These are phyloP conservation scores for Heterohyrax brucei DNA, from an alignment of 2,797 vertebrate species.

Conservation along the genomic window DNA sequence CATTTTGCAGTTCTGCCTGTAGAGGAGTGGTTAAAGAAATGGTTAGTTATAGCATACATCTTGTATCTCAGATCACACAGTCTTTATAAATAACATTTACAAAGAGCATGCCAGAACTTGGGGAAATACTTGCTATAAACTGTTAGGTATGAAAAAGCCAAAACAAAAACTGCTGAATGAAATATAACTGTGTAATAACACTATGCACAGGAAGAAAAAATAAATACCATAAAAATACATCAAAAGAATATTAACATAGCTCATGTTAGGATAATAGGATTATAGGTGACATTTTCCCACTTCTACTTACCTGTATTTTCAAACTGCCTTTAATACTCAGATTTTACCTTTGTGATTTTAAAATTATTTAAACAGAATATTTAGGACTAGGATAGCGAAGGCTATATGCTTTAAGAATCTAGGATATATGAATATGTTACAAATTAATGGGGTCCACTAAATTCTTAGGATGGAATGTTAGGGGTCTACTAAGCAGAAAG, in stretches of 20 bases:
- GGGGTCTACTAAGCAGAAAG: not conserved
- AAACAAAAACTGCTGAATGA: slow-evolving; percentile 41
- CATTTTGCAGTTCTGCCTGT: slow-evolving; percentile 7
- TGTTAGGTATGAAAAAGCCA: slow-evolving; percentile 29
- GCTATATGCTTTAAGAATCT: not conserved
- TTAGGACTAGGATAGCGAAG: not conserved
- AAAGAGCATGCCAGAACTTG: slow-evolving; percentile 18
- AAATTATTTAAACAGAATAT: not conserved
- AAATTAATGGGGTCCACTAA: not conserved
- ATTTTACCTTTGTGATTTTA: not conserved
- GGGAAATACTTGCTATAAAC: slow-evolving; percentile 19
- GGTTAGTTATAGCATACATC: slow-evolving; percentile 16
- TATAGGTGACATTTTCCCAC: not conserved
- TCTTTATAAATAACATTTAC: slow-evolving; percentile 51
- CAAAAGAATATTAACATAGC: not conserved
- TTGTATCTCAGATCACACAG: not conserved
- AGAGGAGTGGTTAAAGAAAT: slow-evolving; percentile 29
- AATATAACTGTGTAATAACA: slow-evolving; percentile 42
- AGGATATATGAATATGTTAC: not conserved
- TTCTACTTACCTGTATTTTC: slow-evolving; percentile 12
- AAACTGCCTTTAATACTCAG: slow-evolving; percentile 25
- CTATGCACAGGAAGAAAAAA: not conserved
- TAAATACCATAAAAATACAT: not conserved
- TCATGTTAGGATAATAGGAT: too few species aligned
- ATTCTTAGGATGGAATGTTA: not conserved